Conservation (phyloP, 2,113 vertebrate genomes). For the Probosciger aterrimus region DNA sequence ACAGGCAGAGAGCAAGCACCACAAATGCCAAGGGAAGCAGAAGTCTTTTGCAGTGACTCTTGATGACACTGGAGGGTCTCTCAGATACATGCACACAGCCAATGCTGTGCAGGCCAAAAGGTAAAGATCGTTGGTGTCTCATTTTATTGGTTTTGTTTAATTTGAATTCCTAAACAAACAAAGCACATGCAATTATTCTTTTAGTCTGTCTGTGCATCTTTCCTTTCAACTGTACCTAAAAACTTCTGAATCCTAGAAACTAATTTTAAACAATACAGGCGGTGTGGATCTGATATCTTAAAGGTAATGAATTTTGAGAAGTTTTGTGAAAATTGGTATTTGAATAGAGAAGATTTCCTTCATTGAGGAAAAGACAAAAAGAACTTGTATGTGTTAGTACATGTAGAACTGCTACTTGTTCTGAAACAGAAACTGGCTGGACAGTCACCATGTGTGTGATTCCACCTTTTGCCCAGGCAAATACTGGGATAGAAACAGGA, state of each 20-base stretch:
- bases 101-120: background rate
- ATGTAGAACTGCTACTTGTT: accelerated
- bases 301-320: background rate
- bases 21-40: background rate
- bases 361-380: background rate
- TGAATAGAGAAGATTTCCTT: background rate
- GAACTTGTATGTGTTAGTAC: accelerated
- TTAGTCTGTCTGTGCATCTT: background rate
- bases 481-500: background rate
- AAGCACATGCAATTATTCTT: background rate
- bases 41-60: background rate
- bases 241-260: background rate
- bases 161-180: background rate
- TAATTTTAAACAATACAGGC: background rate
- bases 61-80: background rate
- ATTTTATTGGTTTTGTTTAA: background rate
- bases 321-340: background rate
- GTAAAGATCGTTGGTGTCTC: background rate
- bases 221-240: background rate
- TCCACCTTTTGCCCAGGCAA: background rate
- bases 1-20: background rate
- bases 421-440: background rate
- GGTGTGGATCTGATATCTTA: background rate
- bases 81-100: background rate
- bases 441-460: background rate